These are phyloP conservation scores for Falco berigora DNA, from an alignment of 2,797 vertebrate genomes.

Conservation along the genomic window DNA sequence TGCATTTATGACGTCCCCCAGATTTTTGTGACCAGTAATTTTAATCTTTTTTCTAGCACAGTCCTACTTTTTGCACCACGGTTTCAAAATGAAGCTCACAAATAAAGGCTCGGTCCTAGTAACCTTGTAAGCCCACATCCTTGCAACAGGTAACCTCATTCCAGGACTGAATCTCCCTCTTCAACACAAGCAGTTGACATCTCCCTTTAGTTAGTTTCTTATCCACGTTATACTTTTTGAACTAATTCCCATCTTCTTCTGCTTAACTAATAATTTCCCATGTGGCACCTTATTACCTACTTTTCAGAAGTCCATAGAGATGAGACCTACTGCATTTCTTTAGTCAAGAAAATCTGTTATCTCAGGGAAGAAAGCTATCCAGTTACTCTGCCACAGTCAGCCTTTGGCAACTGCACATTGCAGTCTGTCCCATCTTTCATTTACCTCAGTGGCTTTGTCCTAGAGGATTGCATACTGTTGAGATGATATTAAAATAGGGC, in stretches of 20 bases:
- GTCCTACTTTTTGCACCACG: constrained; percentile 25
- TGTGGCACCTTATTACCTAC: constrained; percentile 60
- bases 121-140: constrained; percentile 47
- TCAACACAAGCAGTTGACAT: constrained; percentile 23
- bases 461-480: neutral
- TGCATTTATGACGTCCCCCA: neutral
- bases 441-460: constrained; percentile 2
- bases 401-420: constrained; percentile 1
- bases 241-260: constrained; percentile 56
- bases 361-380: constrained; percentile 35
- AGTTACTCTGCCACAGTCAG: neutral
- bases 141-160: constrained; percentile 57
- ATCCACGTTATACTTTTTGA: constrained; percentile 50
- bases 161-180: constrained; percentile 21
- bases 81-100: constrained; percentile 21
- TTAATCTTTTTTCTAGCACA: neutral
- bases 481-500: constrained; percentile 26
- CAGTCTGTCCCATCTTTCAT: neutral
- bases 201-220: constrained; percentile 42
- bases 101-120: constrained; percentile 35
- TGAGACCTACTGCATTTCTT: constrained; percentile 60
- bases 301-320: constrained; percentile 58
- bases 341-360: constrained; percentile 47
- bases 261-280: constrained; percentile 62
- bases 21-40: neutral